Base-by-base conservation (phyloP, 2,113 vertebrate species). In the Anolis carolinensis region DNA sequence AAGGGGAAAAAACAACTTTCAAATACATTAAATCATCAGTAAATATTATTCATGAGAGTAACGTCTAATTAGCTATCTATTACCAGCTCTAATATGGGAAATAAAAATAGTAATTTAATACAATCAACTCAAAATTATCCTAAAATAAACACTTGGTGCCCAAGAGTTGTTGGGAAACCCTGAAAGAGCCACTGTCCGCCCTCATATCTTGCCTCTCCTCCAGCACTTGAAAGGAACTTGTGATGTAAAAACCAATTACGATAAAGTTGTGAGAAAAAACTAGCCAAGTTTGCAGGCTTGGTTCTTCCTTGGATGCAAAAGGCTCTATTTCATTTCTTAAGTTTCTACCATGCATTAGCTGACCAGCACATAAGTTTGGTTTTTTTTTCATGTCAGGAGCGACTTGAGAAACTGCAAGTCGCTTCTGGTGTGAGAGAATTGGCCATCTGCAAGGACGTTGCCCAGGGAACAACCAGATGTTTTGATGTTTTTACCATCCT, bases 1-100 rank as follows among this genome's bases (percentile, higher is more conserved):
- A 59, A 65, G 44, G 84, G 81, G 83, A 86, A 84, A 2, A 89
- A 39, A 36, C 67, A 8, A 86, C 89, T 30, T 86, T 44, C 34
- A 62, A 84, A 55, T 21, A 36, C 4, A 72, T 25, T 36, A 85
- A 71, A 36, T 2, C 52, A 59, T 27, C 36, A 79, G n/a, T 20
- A 67, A 9, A 39, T 30, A 30, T 52, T 75, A 65, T 20, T 62
- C 62, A 67, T 21, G 55, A 27, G 6, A 72, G 65, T n/a, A 4
- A 6, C 52, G 23, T 6, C 62, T 44, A 55, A 13, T 20, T 62
- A 70, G 32, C 23, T 25, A 59, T 79, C 50, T 36, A n/a, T 52
- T 71, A 27, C 23, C 48, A 71, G 1, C 36, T 71, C 48, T 71
- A 82, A 34, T 32, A 32, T 16, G 48, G 11, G 55, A 71, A 71